Evolutionary conservation across 2,797 vertebrate genomes (phyloP).

Genomic region (Eutrigla gurnardus): DNA sequence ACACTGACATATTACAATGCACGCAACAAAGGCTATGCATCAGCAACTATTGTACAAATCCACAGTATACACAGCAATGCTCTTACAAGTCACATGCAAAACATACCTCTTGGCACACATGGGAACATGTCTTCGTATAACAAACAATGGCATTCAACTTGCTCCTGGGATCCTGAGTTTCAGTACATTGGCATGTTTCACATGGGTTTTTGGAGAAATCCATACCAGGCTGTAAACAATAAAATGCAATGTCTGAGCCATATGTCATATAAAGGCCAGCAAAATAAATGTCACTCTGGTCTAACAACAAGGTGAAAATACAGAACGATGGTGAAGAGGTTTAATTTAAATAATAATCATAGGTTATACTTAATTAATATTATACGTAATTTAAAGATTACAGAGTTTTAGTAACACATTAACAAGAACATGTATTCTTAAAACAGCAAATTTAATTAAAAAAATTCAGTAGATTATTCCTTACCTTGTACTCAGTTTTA

Average conservation of each 20-base stretch:
- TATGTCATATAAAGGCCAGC: neutral
- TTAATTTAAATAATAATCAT: neutral
- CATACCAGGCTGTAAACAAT: slow-evolving; percentile 73
- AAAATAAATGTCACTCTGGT: neutral
- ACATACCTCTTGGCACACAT: slow-evolving; percentile 69
- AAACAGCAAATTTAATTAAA: neutral
- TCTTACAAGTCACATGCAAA: neutral
- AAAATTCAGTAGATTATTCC: slow-evolving; percentile 18
- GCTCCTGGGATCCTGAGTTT: slow-evolving; percentile 44
- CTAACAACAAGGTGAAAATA: neutral
- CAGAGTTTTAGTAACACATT: neutral
- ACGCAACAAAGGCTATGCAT: neutral
- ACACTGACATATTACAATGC: neutral
- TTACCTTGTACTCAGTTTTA: slow-evolving; percentile 81
- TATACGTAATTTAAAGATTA: neutral
- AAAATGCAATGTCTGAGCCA: slow-evolving; percentile 19
- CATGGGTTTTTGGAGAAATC: slow-evolving; percentile 68
- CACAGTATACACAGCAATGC: neutral
- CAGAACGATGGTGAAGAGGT: neutral
- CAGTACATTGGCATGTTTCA: slow-evolving; percentile 80
- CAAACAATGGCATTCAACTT: slow-evolving; percentile 64
- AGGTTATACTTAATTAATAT: neutral
- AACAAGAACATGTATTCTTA: neutral
- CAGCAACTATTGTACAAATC: slow-evolving; percentile 1
- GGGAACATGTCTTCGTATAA: slow-evolving; percentile 35